phyloP scores from a whole-genome alignment of 2,113 vertebrate genomes.

The Spermophilus dauricus region DNA sequence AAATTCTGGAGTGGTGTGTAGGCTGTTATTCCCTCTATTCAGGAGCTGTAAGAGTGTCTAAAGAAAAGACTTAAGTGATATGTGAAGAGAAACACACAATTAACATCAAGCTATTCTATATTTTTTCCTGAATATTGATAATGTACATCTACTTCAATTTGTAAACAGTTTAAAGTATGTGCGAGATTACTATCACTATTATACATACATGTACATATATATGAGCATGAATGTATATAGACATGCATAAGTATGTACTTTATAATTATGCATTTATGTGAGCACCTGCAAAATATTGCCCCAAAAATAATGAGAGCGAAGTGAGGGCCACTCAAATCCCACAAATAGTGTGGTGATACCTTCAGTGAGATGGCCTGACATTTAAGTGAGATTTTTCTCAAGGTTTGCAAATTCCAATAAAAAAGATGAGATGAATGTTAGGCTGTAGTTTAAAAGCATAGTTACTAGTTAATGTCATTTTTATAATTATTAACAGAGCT shows the following conservation, averaged over 20 bases:
- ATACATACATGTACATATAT: not conserved
- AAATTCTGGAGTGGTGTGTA: not conserved
- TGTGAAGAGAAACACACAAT: not conserved
- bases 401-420: not conserved
- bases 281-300: not conserved
- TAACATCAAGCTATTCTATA: not conserved
- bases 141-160: not conserved
- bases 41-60: not conserved
- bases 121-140: not conserved
- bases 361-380: not conserved
- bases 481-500: conserved; percentile 33
- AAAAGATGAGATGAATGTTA: not conserved
- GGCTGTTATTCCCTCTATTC: rapidly evolving
- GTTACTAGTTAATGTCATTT: conserved; percentile 25
- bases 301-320: not conserved
- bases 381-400: not conserved
- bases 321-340: not conserved
- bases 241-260: too few species aligned
- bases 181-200: not conserved
- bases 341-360: not conserved
- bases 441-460: not conserved
- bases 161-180: not conserved
- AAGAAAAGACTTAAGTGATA: not conserved
- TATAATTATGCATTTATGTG: not conserved
- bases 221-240: rapidly evolving